Base-by-base conservation (phyloP, 2,888 invertebrate genomes). In the Elysia crispata region DNA sequence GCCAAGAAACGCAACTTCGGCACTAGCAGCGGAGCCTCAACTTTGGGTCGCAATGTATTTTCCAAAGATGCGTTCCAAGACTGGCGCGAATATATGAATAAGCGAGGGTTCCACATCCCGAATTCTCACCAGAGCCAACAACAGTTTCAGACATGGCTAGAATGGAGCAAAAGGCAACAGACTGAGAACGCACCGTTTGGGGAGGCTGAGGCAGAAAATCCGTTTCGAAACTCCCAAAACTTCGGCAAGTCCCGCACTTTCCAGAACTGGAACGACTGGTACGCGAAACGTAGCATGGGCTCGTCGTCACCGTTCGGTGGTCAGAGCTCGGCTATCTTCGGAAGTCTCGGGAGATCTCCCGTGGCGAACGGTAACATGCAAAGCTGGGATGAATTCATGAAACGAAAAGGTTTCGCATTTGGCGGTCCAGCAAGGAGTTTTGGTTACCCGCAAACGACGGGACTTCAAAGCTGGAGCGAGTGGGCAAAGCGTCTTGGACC, bases 201-300 rank as follows among this genome's bases (percentile, higher is more conserved):
- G 11, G 6, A 64, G 50, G 49, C 41, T 28, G 50, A 11, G 18
- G 15, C 31, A 8, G 49, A 30, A 41, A 78, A 49, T 20, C 30
- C 50, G 30, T 80, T 64, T 72, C 79, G 80, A 60, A 70, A 28
- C 64, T 82, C 80, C 80, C 72, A 76, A 23, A 33, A 78, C 25
- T 79, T 79, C 72, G 70, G 57, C 64, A 82, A 81, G 64, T 41
- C 11, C 11, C n/a, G 60, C 20, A 60, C 20, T 18, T 60, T 60
- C 15, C 60, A 60, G 60, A 60, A 60, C 60, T 60, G 60, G 60
- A 15, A 60, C 60, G 23, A 60, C 60, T 60, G 60, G 60, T 60
- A 60, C 60, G 3, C 41, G 11, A 41, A 41, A 41, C 41, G 41
- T 41, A 41, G 41, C 11, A 41, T 41, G 41, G 41, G 41, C 41